Evolutionary conservation across 2,113 vertebrate species (phyloP).

Genomic region (Riparia riparia): DNA sequence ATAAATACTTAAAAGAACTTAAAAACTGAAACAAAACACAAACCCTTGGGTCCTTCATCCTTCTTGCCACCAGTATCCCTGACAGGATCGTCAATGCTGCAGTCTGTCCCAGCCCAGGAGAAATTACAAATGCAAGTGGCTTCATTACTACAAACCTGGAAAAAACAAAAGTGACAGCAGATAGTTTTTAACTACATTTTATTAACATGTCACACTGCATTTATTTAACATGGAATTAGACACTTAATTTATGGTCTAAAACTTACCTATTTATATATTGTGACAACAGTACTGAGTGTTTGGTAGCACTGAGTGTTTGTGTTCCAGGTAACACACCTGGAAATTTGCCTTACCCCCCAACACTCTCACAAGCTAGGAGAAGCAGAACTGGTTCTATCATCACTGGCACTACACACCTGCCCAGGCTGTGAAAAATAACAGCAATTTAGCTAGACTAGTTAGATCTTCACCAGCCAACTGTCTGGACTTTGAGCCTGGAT

Average conservation of each 20-base stretch:
- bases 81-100: slow-evolving; percentile 94
- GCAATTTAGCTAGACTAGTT: neutral
- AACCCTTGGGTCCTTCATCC: slow-evolving; percentile 94
- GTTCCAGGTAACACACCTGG: neutral
- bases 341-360: neutral
- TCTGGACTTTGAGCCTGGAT: neutral
- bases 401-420: neutral
- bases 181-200: neutral
- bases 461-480: neutral
- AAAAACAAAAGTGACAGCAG: neutral
- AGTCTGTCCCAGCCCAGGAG: slow-evolving; percentile 98
- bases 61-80: slow-evolving; percentile 81
- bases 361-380: neutral
- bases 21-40: slow-evolving; percentile 82
- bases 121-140: slow-evolving; percentile 94
- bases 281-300: neutral
- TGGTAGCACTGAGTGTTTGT: neutral
- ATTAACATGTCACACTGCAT: neutral
- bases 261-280: neutral
- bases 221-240: neutral
- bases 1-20: neutral
- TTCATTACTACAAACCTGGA: slow-evolving; percentile 96
- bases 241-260: neutral
- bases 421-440: neutral
- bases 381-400: neutral